A percentile compares a stretch with the other conserved stretches of the same genome.
Evolutionary conservation across 2,797 vertebrate species (phyloP).

Genomic region (Anguilla marmorata): DNA sequence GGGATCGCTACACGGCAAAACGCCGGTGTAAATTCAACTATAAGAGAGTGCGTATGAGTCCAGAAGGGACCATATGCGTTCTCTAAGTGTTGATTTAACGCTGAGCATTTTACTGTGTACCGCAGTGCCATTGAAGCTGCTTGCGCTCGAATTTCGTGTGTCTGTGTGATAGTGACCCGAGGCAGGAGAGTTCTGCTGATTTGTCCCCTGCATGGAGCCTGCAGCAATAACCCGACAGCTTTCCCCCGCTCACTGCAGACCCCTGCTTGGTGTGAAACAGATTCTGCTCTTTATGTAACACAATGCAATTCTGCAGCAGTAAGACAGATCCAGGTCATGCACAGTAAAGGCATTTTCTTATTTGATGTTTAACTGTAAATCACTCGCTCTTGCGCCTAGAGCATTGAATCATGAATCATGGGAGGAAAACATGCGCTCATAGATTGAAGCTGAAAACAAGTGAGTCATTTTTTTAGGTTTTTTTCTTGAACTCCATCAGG

Average conservation of each 20-base stretch:
- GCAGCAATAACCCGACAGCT: background rate
- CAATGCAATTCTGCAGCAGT: background rate
- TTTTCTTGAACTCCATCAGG: background rate
- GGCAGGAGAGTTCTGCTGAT: background rate
- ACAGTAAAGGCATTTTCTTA: background rate
- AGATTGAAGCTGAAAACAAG: background rate
- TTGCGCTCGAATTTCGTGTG: background rate
- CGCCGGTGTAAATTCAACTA: no score
- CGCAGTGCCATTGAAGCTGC: background rate
- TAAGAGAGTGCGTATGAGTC: no score
- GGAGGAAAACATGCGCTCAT: background rate
- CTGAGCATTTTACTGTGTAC: background rate
- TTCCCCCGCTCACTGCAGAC: background rate
- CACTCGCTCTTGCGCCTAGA: background rate
- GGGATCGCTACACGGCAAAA: background rate
- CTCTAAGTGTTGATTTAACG: no score
- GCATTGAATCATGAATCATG: background rate
- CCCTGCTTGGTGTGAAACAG: background rate
- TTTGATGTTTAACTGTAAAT: background rate
- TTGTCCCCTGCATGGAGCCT: background rate
- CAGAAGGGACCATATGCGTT: no score
- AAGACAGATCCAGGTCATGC: background rate
- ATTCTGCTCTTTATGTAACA: background rate
- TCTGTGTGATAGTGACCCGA: background rate
- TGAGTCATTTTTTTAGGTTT: background rate